A percentile compares a stretch with the other conserved stretches of the same genome.
Conservation (phyloP, 1,140 invertebrate species). For the Drosophila littoralis region DNA sequence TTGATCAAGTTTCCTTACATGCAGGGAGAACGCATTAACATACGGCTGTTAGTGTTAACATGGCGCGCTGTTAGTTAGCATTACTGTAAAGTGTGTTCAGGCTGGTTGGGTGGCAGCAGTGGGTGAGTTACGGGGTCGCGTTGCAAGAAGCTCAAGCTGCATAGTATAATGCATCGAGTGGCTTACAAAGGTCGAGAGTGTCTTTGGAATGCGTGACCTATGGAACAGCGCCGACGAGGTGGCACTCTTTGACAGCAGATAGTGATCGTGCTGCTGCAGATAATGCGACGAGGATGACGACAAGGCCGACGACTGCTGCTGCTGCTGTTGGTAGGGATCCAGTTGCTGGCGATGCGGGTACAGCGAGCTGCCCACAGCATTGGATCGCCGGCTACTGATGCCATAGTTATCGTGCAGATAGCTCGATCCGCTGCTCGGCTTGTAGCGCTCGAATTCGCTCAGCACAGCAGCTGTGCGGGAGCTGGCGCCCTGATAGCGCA, state of each 20-base stretch:
- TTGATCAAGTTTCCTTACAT: conserved; percentile 48
- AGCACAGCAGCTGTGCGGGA: conserved; percentile 79
- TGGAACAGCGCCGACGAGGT: conserved; percentile 80
- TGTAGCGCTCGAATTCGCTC: conserved; percentile 73
- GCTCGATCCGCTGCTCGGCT: conserved; percentile 49
- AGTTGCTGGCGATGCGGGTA: conserved; percentile 62
- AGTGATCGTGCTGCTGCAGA: conserved; percentile 73
- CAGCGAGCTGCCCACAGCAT: conserved; percentile 50
- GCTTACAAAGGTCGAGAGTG: conserved; percentile 84
- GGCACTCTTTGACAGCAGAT: conserved; percentile 78
- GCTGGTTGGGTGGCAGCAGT: conserved; percentile 4
- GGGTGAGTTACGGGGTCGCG: conserved; percentile 30
- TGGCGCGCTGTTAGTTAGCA: conserved; percentile 54
- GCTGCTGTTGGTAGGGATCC: conserved; percentile 60
- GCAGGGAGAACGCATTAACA: conserved; percentile 33
- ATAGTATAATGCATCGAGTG: conserved; percentile 31
- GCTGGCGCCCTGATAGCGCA: conserved; percentile 69
- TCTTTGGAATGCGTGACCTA: conserved; percentile 85
- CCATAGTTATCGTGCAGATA: conserved; percentile 71
- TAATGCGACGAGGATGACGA: conserved; percentile 58
- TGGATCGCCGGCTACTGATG: conserved; percentile 53
- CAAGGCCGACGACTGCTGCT: conserved; percentile 41
- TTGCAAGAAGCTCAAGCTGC: conserved; percentile 59
- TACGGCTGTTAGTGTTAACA: conserved; percentile 49
- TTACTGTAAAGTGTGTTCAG: conserved; percentile 51